Percentiles rank a stretch among this genome's conserved stretches.
Conservation (phyloP, 2,888 invertebrate genomes). For the Drosophila vallismaia region DNA sequence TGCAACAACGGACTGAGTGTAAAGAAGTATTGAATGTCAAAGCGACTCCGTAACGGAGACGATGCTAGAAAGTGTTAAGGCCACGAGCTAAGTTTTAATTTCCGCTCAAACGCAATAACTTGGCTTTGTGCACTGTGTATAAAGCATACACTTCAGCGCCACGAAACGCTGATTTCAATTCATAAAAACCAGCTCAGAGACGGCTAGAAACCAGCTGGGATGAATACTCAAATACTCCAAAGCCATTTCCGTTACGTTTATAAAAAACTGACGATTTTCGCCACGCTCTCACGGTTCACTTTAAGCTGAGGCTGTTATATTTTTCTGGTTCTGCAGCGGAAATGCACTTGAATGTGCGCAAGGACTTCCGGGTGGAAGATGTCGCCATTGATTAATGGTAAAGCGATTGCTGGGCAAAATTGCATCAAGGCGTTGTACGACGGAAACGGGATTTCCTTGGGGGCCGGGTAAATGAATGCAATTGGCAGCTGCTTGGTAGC, state of each 20-base stretch:
- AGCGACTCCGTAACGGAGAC: slow-evolving; percentile 7
- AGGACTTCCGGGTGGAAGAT: slow-evolving; percentile 62
- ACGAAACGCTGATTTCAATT: slow-evolving; percentile 48
- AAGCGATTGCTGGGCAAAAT: slow-evolving; percentile 42
- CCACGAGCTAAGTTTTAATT: slow-evolving; percentile 23
- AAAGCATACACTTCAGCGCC: slow-evolving; percentile 50
- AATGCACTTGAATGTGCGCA: slow-evolving; percentile 69
- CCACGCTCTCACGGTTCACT: slow-evolving; percentile 45
- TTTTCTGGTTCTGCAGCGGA: slow-evolving; percentile 44
- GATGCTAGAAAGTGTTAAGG: slow-evolving; percentile 3
- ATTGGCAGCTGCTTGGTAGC: slow-evolving; percentile 43
- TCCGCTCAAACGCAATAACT: slow-evolving; percentile 16
- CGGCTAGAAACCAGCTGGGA: slow-evolving; percentile 7
- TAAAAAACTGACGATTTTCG: slow-evolving; percentile 23
- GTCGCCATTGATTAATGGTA: slow-evolving; percentile 31
- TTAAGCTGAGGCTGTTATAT: slow-evolving; percentile 23
- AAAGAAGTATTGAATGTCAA: slow-evolving; percentile 21
- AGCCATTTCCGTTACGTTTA: slow-evolving; percentile 44
- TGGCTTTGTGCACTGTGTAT: slow-evolving; percentile 16
- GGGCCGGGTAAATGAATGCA: slow-evolving; percentile 54
- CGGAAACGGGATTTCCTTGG: slow-evolving; percentile 55
- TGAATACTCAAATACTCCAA: slow-evolving; percentile 25
- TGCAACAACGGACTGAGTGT: slow-evolving; percentile 3
- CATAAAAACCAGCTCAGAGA: slow-evolving; percentile 30
- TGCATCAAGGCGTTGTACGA: slow-evolving; percentile 42